These are phyloP conservation scores for Rhabdomys dilectus DNA, from an alignment of 2,113 vertebrate species.

Conservation along the genomic window DNA sequence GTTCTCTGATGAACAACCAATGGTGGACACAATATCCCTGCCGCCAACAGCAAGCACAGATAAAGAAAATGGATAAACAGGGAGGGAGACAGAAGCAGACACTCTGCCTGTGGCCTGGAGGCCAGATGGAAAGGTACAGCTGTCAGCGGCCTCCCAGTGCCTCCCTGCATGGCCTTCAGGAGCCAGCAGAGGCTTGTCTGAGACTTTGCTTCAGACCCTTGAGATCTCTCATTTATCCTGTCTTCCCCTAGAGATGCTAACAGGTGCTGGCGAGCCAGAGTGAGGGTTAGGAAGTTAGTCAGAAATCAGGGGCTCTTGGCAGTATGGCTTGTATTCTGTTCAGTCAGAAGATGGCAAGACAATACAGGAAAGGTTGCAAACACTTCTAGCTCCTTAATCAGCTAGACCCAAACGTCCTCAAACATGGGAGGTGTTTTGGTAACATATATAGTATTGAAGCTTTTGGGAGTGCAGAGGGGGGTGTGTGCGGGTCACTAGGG, in stretches of 20 bases:
- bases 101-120: not conserved
- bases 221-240: not conserved
- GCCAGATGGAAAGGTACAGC: not conserved
- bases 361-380: fast-evolving
- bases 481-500: fast-evolving
- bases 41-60: not conserved
- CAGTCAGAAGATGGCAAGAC: not conserved
- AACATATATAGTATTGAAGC: fast-evolving
- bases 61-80: not conserved
- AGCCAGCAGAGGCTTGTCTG: not conserved
- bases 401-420: not conserved
- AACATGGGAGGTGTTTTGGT: not conserved
- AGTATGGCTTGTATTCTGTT: fast-evolving
- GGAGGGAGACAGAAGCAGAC: too few relatives aligned
- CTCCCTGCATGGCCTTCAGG: fast-evolving
- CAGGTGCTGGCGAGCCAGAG: not conserved
- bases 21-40: not conserved
- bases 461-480: fast-evolving
- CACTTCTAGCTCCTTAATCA: not conserved
- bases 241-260: not conserved
- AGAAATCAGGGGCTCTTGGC: fast-evolving
- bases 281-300: fast-evolving
- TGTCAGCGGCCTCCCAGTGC: fast-evolving
- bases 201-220: not conserved
- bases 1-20: not conserved